Evolutionary conservation across 92 coral and sea anemone species (phyloP).

Genomic region (Muricea muricata): DNA sequence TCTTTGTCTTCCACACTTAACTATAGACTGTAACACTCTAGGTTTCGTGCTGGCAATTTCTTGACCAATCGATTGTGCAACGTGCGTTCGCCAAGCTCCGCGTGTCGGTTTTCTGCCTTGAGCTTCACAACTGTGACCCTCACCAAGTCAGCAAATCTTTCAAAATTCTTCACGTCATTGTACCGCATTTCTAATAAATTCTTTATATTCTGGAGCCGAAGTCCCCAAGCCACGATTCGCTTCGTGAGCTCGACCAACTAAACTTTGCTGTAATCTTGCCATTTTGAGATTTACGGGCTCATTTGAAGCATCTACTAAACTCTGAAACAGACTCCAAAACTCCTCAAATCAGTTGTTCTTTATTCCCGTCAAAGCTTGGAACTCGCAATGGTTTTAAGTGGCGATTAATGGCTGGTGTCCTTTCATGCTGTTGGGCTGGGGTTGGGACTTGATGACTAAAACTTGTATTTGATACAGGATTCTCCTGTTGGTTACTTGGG

Average conservation of each 20-base stretch:
- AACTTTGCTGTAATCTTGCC: slow-evolving; percentile 70
- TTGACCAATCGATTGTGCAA: slow-evolving; percentile 60
- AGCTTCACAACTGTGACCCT: slow-evolving; percentile 67
- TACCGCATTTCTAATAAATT: slow-evolving; percentile 46
- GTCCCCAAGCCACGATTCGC: slow-evolving; percentile 63
- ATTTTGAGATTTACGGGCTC: slow-evolving; percentile 66
- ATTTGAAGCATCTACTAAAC: slow-evolving; percentile 55
- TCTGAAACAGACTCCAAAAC: slow-evolving; percentile 65
- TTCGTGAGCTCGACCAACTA: slow-evolving; percentile 56
- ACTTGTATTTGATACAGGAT: not conserved
- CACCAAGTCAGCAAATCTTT: slow-evolving; percentile 67
- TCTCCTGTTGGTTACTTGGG: not conserved
- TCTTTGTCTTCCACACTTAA: slow-evolving; percentile 31
- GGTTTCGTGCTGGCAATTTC: slow-evolving; percentile 52
- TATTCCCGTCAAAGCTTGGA: slow-evolving; percentile 51
- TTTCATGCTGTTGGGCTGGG: not conserved
- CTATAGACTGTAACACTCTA: slow-evolving; percentile 57
- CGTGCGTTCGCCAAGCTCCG: slow-evolving; percentile 66
- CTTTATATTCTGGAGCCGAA: slow-evolving; percentile 55
- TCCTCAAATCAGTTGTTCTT: slow-evolving; percentile 68
- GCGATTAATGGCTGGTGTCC: not conserved
- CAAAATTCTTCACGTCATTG: slow-evolving; percentile 48
- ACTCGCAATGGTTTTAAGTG: slow-evolving; percentile 54
- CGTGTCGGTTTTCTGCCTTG: slow-evolving; percentile 67
- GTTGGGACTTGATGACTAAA: not conserved